Conservation (phyloP, 2,113 vertebrate species). For the Procavia capensis region DNA sequence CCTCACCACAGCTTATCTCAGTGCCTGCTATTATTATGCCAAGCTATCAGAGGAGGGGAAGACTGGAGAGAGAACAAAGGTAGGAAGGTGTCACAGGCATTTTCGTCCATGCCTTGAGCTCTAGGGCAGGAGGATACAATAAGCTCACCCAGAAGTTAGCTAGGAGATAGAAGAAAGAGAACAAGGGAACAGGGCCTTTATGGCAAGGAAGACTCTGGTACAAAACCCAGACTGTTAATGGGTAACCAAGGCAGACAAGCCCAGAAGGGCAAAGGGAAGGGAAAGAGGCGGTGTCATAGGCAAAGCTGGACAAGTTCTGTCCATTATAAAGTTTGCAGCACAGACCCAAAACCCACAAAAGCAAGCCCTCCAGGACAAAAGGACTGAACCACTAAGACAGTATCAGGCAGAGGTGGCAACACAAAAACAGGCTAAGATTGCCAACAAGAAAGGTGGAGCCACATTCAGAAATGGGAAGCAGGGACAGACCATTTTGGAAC, state of each 20-base stretch:
- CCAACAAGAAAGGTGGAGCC: not conserved
- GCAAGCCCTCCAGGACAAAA: not conserved
- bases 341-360: not conserved
- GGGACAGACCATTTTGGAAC: not conserved
- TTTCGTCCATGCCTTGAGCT: not conserved
- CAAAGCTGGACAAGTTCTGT: not conserved
- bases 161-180: not conserved
- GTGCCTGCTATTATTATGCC: not conserved
- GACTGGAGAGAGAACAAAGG: not conserved
- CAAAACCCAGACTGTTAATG: not conserved
- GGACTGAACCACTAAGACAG: not conserved
- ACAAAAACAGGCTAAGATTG: not conserved
- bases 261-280: not conserved
- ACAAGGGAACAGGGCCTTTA: not conserved
- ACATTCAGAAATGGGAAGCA: not conserved
- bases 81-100: fast-evolving
- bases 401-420: not conserved
- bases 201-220: not conserved
- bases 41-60: not conserved
- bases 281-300: too few relatives aligned
- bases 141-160: not conserved
- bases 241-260: not conserved
- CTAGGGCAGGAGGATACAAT: not conserved
- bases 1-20: not conserved
- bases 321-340: not conserved